Evolutionary conservation across 2,113 vertebrate genomes (phyloP), one percentile per base, ranked within the genome.

Genomic region (Neodon shergylaensis): DNA sequence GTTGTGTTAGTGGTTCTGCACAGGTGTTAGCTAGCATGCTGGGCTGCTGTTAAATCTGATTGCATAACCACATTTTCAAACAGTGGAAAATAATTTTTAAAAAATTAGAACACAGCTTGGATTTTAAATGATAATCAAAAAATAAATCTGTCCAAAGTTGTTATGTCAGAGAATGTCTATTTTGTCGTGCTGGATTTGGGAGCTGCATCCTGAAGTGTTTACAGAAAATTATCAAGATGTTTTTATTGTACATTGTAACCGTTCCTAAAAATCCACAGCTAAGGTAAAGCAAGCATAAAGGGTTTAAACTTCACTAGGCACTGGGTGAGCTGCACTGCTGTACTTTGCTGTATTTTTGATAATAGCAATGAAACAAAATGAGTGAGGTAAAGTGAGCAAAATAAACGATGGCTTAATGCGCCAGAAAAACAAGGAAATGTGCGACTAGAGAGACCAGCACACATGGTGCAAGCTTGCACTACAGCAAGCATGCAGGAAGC

Each of bases 1-100:
- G 0, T 7, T 26, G 47, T 31, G 5, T 12, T 8, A 4, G 39
- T 1, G 19, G 3, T 44, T 39, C 6, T 1, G 2, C 4, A 13
- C 16, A 33, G 44, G 36, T 0, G 13, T 21, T 0, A 33, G 17
- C 26, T 0, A 66, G 16, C 19, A 4, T 7, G 7, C 36, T 3
- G 17, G 63, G 65, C 0, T 13, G 26, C 77, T 31, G 19, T 8
- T 39, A 24, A 47, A 24, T 3, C 33, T 28, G 16, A n/a, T 9
- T n/a, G 17, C 13, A 61, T 12, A 87, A 22, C 84, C 84, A 65
- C 91, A 70, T 77, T 91, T 94, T 79, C 17, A 63, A 47, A 76
- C 28, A 73, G 39, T 21, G 16, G 33, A 26, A 66, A 83, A 68
- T 22, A 44, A 11, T 78, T 70, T 3, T 28, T 70, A 52, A 61